These are phyloP conservation scores for Vulpes lagopus DNA, from an alignment of 2,113 vertebrate species.

Conservation along the genomic window DNA sequence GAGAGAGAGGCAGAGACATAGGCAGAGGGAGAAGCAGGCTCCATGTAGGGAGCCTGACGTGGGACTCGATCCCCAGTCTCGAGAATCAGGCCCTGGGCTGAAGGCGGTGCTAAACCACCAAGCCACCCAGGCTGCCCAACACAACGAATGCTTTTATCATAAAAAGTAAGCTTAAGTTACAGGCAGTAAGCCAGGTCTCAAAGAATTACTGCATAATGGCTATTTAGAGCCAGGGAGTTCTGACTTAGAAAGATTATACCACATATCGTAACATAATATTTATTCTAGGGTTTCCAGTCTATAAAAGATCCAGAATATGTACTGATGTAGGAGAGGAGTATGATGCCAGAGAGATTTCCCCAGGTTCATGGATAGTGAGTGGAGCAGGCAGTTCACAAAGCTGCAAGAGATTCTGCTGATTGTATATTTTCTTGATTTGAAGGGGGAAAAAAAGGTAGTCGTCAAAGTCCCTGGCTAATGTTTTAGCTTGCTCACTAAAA, in stretches of 20 bases:
- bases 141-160: not conserved
- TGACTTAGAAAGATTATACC: not conserved
- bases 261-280: not conserved
- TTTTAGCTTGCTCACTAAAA: conserved; percentile 30
- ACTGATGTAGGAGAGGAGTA: not conserved
- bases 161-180: not conserved
- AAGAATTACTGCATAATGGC: not conserved
- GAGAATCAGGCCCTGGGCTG: too few species aligned
- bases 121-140: too few species aligned
- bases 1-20: too few species aligned
- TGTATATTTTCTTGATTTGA: not conserved
- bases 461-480: not conserved
- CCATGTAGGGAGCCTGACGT: too few species aligned
- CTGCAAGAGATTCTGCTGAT: not conserved
- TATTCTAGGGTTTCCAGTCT: not conserved
- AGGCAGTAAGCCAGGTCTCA: not conserved
- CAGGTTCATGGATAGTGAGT: not conserved
- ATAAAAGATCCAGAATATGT: not conserved
- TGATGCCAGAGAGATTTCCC: not conserved
- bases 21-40: too few species aligned
- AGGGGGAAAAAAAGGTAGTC: not conserved
- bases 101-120: too few species aligned
- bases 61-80: too few species aligned
- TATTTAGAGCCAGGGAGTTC: not conserved
- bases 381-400: not conserved